These are phyloP conservation scores for rat (Rattus norvegicus) DNA, from an alignment of 2,113 vertebrate genomes.

Conservation along the genomic window GRCr8 NC_086022.1:154496501-154497000, in stretches of 20 bases:
- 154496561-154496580: background rate
- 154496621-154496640: background rate
- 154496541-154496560: background rate
- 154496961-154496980: background rate
- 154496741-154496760: background rate
- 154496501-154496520: background rate
- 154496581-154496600: background rate
- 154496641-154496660: background rate
- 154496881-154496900: background rate
- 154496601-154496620: background rate
- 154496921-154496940: background rate
- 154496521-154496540: background rate
- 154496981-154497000: background rate
- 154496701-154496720: background rate
- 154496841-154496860: background rate
- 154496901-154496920: background rate
- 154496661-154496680: background rate
- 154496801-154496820: background rate
- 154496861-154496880: background rate
- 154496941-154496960: background rate
- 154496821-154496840: background rate
- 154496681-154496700: background rate
- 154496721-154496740: background rate
- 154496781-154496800: background rate
- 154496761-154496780: background rate